phyloP scores from a whole-genome alignment of 2,797 vertebrate species.

The Limosa lapponica region DNA sequence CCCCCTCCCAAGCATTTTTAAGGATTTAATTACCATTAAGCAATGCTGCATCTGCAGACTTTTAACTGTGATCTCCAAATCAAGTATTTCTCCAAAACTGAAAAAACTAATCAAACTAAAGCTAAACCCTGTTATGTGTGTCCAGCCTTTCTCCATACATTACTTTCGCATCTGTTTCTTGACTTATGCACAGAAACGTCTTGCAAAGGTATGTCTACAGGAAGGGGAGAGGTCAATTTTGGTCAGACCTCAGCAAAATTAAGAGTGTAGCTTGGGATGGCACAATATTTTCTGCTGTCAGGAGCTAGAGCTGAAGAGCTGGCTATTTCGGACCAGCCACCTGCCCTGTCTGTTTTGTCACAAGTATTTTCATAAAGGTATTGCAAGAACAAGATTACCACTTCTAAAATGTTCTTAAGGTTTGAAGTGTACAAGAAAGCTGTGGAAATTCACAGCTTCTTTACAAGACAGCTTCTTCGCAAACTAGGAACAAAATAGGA shows the following conservation, averaged over 20 bases:
- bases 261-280: neutral
- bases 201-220: neutral
- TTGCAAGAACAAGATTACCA: neutral
- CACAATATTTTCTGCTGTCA: neutral
- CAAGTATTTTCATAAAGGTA: neutral
- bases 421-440: neutral
- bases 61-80: neutral
- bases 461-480: neutral
- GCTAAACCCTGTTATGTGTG: neutral
- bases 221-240: neutral
- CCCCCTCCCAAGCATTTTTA: neutral
- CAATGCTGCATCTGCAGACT: neutral
- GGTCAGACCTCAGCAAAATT: neutral
- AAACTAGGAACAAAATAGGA: neutral
- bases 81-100: neutral
- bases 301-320: neutral
- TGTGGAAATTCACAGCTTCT: neutral
- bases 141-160: neutral
- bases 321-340: neutral
- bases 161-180: neutral
- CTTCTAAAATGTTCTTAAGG: neutral
- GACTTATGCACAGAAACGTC: neutral
- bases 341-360: neutral
- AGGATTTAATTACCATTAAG: neutral
- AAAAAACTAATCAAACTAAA: neutral